Percentiles rank a stretch among this genome's conserved stretches.
Evolutionary conservation across 2,797 vertebrate species (phyloP).

Genomic region (Enteromius thamalakanensis): DNA sequence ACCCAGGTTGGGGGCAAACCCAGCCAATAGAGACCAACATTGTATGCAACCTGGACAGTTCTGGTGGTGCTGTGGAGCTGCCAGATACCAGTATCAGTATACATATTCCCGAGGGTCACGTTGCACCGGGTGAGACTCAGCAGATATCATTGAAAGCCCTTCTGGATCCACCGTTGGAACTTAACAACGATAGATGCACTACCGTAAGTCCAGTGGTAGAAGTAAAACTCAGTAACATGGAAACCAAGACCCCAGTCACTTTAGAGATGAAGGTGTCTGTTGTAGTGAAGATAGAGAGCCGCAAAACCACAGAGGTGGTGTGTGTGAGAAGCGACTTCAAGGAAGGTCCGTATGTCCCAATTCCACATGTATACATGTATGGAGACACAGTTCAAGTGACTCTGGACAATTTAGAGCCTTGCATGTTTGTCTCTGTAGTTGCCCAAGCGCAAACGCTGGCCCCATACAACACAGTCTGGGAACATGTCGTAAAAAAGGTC

Average conservation of each 20-base stretch:
- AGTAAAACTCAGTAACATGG: constrained; percentile 93
- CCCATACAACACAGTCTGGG: constrained; percentile 89
- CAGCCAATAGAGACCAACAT: constrained; percentile 94
- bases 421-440: constrained; percentile 90
- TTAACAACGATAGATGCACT: constrained; percentile 91
- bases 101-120: constrained; percentile 88
- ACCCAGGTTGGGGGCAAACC: constrained; percentile 96
- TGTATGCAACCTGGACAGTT: constrained; percentile 89
- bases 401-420: constrained; percentile 91
- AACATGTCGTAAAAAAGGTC: constrained; percentile 90
- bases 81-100: constrained; percentile 92
- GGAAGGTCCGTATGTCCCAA: constrained; percentile 87
- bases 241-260: constrained; percentile 84
- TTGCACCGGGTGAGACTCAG: constrained; percentile 85
- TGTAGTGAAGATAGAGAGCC: constrained; percentile 85
- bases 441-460: constrained; percentile 82
- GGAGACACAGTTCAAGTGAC: constrained; percentile 90
- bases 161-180: constrained; percentile 90
- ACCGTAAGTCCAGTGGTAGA: constrained; percentile 92
- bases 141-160: constrained; percentile 94
- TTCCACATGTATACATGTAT: constrained; percentile 81
- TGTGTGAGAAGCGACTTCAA: constrained; percentile 90
- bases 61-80: constrained; percentile 91
- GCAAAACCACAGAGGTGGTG: constrained; percentile 80
- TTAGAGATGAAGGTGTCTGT: constrained; percentile 93